Conservation (phyloP, 2,113 vertebrate species). For the Nothobranchius furzeri region DNA sequence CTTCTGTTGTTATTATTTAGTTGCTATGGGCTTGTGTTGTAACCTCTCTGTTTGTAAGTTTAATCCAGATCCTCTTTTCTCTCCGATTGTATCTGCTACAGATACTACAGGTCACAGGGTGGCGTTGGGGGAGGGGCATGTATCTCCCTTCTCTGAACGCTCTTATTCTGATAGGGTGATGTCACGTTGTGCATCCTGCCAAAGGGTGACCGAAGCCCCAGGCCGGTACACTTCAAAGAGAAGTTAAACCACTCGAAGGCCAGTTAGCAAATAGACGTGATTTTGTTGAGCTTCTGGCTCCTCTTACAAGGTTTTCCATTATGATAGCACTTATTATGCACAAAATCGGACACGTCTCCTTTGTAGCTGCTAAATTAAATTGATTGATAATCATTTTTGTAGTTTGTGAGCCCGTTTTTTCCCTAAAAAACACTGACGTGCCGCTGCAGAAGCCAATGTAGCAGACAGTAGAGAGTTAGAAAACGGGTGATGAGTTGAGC, state of each 20-base stretch:
- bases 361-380: slow-evolving; percentile 18
- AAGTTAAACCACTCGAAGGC: slow-evolving; percentile 26
- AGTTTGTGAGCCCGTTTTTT: slow-evolving; percentile 20
- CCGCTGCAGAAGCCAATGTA: slow-evolving; percentile 32
- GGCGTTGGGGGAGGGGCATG: not conserved
- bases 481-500: slow-evolving; percentile 5
- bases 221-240: slow-evolving; percentile 18
- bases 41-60: slow-evolving; percentile 41
- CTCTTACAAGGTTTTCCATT: no score
- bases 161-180: slow-evolving; percentile 22
- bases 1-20: slow-evolving; percentile 46
- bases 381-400: slow-evolving; percentile 14
- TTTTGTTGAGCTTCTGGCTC: no score
- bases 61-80: slow-evolving; percentile 17
- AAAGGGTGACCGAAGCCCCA: slow-evolving; percentile 31
- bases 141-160: not conserved
- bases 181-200: slow-evolving; percentile 42
- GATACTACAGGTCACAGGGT: slow-evolving; percentile 12
- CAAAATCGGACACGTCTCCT: slow-evolving; percentile 1
- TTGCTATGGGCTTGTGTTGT: slow-evolving; percentile 54
- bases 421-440: slow-evolving; percentile 22
- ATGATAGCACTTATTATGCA: not conserved
- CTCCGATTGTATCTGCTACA: slow-evolving; percentile 14
- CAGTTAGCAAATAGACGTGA: slow-evolving; percentile 27
- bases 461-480: not conserved